phyloP scores from a whole-genome alignment of 1,140 invertebrate genomes.

The Papilio polytes region DNA sequence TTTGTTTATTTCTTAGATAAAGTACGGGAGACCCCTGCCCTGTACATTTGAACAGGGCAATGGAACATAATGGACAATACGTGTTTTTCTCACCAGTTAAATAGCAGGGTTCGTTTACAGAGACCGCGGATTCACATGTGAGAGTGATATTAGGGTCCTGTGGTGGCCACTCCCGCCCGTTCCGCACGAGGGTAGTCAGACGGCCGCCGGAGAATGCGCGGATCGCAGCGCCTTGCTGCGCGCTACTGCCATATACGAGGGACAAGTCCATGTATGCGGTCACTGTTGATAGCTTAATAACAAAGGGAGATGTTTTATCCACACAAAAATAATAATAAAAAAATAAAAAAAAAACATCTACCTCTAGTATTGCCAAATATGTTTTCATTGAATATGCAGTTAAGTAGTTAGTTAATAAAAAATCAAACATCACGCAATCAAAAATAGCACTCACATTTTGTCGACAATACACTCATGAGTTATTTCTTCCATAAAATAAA shows the following conservation, averaged over 20 bases:
- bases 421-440: neutral
- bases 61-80: neutral
- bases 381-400: too few relatives aligned
- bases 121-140: constrained; percentile 85
- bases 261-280: constrained; percentile 94
- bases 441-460: neutral
- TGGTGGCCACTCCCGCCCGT: constrained; percentile 88
- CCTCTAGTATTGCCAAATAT: too few relatives aligned
- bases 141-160: constrained; percentile 87
- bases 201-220: constrained; percentile 87
- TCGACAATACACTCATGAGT: neutral
- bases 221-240: constrained; percentile 86
- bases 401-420: too few relatives aligned
- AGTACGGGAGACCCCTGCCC: too few relatives aligned
- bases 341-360: too few relatives aligned
- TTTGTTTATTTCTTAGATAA: too few relatives aligned
- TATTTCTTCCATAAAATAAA: neutral
- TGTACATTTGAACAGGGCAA: too few relatives aligned
- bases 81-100: constrained; percentile 83
- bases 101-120: constrained; percentile 88
- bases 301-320: constrained; percentile 24
- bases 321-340: neutral
- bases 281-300: constrained; percentile 89
- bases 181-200: constrained; percentile 85
- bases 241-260: constrained; percentile 91